Conservation (phyloP, 1,140 invertebrate species). For the Lepeophtheirus salmonis region DNA sequence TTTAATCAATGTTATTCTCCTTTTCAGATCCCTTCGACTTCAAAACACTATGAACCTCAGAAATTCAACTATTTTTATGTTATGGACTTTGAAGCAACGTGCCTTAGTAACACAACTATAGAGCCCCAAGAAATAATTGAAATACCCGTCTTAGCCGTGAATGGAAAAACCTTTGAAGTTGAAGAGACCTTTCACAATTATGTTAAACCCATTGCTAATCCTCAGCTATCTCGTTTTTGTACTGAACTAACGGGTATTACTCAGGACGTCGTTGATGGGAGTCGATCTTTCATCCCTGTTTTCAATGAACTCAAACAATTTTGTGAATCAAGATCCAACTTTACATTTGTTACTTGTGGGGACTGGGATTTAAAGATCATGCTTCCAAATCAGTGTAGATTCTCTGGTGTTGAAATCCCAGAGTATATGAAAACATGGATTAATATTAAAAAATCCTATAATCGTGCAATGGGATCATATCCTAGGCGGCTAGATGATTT, state of each 20-base stretch:
- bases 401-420: constrained; percentile 30
- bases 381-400: constrained; percentile 36
- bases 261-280: constrained; percentile 31
- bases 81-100: constrained; percentile 43
- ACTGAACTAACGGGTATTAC: constrained; percentile 34
- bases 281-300: constrained; percentile 27
- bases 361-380: constrained; percentile 43
- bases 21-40: too few species aligned
- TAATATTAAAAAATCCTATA: constrained; percentile 35
- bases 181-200: constrained; percentile 40
- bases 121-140: constrained; percentile 42
- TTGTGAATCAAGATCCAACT: constrained; percentile 25
- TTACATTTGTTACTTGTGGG: constrained; percentile 39
- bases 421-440: constrained; percentile 38
- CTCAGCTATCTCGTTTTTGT: constrained; percentile 36
- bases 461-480: neutral
- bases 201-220: constrained; percentile 35
- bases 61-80: constrained; percentile 36
- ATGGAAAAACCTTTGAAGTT: constrained; percentile 32
- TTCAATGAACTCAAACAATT: constrained; percentile 30
- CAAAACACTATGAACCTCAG: constrained; percentile 18
- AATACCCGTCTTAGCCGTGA: constrained; percentile 40
- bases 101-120: constrained; percentile 26
- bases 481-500: neutral
- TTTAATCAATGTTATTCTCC: too few species aligned